These are phyloP conservation scores for Timema podura DNA, from an alignment of 2,888 invertebrate genomes.

Conservation along the genomic window DNA sequence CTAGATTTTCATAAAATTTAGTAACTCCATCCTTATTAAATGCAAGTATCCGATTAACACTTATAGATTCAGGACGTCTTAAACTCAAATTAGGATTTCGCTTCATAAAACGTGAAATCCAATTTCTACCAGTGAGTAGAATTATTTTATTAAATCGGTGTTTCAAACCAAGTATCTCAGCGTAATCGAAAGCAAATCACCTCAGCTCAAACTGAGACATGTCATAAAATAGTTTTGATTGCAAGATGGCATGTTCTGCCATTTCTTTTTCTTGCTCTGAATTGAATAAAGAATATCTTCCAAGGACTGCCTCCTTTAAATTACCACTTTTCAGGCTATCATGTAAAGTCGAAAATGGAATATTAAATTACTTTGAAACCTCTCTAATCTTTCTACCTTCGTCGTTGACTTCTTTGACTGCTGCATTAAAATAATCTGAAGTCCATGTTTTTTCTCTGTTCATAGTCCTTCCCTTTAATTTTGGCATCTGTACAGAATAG, in stretches of 20 bases:
- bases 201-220: neutral
- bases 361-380: too few species aligned
- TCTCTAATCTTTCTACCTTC: too few species aligned
- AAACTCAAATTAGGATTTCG: neutral
- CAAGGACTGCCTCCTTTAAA: neutral
- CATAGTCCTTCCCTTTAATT: too few species aligned
- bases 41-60: neutral
- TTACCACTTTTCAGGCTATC: neutral
- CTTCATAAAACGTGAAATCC: neutral
- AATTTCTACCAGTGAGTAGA: neutral
- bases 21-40: neutral
- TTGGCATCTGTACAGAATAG: too few species aligned
- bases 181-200: neutral
- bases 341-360: neutral
- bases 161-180: neutral
- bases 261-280: neutral
- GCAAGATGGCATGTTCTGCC: neutral
- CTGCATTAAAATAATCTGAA: too few species aligned
- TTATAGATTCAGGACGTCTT: neutral
- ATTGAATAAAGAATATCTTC: neutral
- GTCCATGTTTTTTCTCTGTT: too few species aligned
- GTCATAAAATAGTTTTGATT: neutral
- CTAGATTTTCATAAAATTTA: neutral
- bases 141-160: neutral
- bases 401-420: too few species aligned